Conservation (phyloP, 1,140 invertebrate species). For the Ceratina calcarata region DNA sequence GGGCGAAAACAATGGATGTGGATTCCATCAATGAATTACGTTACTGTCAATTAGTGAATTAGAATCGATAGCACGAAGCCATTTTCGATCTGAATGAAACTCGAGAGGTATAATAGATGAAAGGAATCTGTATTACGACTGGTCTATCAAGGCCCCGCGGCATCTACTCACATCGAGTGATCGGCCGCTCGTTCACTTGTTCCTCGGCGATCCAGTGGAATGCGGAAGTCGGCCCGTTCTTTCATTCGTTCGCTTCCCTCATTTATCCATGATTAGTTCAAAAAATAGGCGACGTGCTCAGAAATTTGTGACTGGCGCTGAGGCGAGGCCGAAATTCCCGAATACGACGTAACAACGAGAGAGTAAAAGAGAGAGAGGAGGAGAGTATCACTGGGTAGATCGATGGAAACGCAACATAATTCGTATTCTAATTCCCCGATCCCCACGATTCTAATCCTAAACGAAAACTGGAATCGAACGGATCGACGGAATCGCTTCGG, state of each 20-base stretch:
- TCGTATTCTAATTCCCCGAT: not conserved
- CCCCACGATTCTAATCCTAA: not conserved
- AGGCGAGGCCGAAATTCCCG: constrained; percentile 5
- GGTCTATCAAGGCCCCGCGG: not conserved
- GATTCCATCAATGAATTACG: not conserved
- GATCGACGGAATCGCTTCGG: not conserved
- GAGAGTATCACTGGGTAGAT: constrained; percentile 40
- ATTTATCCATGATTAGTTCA: not conserved
- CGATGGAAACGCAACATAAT: constrained; percentile 34
- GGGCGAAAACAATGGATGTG: not conserved
- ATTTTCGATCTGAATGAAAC: too few species aligned
- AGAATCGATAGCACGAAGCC: too few species aligned
- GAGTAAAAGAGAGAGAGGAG: not conserved
- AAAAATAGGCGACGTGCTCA: not conserved
- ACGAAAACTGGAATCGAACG: not conserved
- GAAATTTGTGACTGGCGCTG: not conserved
- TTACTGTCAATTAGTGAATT: too few species aligned
- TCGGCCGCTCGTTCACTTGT: constrained; percentile 39
- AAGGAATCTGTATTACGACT: constrained; percentile 23
- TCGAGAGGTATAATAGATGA: constrained; percentile 11
- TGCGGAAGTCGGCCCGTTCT: constrained; percentile 34
- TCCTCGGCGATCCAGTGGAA: constrained; percentile 32
- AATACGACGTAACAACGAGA: constrained; percentile 10
- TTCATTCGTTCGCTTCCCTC: constrained; percentile 39
- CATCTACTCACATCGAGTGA: constrained; percentile 41